Conservation (phyloP, 2,797 vertebrate species). For the Tenualosa thibaudeaui region DNA sequence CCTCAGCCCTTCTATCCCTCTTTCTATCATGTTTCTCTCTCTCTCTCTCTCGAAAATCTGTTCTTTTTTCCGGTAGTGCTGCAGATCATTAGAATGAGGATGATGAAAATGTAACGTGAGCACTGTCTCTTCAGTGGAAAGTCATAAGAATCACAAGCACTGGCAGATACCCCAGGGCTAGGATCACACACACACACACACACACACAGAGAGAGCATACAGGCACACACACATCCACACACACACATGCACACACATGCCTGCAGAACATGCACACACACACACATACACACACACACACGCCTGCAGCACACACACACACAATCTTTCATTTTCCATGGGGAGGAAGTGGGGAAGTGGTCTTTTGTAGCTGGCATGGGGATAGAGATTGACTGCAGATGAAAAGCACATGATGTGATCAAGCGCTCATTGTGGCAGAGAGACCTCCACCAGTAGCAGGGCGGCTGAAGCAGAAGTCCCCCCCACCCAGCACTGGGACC, state of each 20-base stretch:
- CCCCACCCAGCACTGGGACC: neutral
- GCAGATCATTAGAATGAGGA: conserved; percentile 22
- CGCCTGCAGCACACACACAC: neutral
- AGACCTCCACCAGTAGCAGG: conserved; percentile 64
- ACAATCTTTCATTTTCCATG: conserved; percentile 18
- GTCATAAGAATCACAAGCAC: conserved; percentile 41
- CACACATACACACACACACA: neutral
- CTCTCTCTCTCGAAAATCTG: conserved; percentile 9
- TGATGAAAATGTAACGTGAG: conserved; percentile 26
- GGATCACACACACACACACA: conserved; percentile 17
- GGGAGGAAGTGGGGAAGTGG: conserved; percentile 54
- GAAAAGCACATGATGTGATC: conserved; percentile 80
- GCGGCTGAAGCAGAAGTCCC: conserved; percentile 29
- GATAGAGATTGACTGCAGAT: conserved; percentile 75
- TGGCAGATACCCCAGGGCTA: conserved; percentile 5
- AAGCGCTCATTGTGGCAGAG: conserved; percentile 71
- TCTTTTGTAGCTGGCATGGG: conserved; percentile 70
- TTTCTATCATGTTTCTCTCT: neutral
- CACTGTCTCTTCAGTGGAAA: conserved; percentile 37
- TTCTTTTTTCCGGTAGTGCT: conserved; percentile 32
- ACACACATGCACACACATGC: neutral
- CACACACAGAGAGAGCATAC: conserved; percentile 1
- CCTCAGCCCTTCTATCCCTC: neutral
- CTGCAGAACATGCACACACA: neutral
- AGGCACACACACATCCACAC: neutral